Evolutionary conservation across 2,113 vertebrate genomes (phyloP).

Genomic region (Dipodomys spectabilis): DNA sequence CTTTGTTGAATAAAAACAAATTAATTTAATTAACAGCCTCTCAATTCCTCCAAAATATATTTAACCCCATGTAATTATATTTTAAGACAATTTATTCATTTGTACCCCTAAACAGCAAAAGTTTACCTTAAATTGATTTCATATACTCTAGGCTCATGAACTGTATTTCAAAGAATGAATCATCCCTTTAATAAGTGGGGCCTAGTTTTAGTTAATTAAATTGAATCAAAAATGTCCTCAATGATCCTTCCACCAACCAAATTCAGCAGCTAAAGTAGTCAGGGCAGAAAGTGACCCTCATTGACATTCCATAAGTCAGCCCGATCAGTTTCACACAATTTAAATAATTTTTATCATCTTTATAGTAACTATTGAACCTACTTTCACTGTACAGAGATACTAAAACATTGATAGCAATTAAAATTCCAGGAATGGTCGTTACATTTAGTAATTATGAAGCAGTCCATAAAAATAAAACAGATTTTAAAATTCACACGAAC

Average conservation of each 20-base stretch:
- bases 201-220: constrained; percentile 60
- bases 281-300: background rate
- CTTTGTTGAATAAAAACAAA: constrained; percentile 38
- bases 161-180: constrained; percentile 41
- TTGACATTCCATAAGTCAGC: background rate
- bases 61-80: constrained; percentile 29
- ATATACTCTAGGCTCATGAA: constrained; percentile 21
- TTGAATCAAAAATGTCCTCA: constrained; percentile 2
- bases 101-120: background rate
- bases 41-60: background rate
- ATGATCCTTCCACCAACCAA: background rate
- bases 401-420: background rate
- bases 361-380: background rate
- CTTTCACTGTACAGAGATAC: background rate
- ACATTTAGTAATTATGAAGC: background rate
- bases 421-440: background rate
- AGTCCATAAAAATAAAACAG: background rate
- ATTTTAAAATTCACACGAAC: background rate
- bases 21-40: constrained; percentile 37
- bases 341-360: constrained; percentile 44
- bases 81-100: constrained; percentile 56
- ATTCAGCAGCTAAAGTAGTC: background rate
- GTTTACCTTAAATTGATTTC: constrained; percentile 61
- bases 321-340: background rate
- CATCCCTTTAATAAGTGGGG: background rate